Percentiles rank a stretch among this genome's conserved stretches.
These are phyloP conservation scores for Pangasianodon gigas DNA, from an alignment of 2,113 vertebrate species.

Conservation along the genomic window DNA sequence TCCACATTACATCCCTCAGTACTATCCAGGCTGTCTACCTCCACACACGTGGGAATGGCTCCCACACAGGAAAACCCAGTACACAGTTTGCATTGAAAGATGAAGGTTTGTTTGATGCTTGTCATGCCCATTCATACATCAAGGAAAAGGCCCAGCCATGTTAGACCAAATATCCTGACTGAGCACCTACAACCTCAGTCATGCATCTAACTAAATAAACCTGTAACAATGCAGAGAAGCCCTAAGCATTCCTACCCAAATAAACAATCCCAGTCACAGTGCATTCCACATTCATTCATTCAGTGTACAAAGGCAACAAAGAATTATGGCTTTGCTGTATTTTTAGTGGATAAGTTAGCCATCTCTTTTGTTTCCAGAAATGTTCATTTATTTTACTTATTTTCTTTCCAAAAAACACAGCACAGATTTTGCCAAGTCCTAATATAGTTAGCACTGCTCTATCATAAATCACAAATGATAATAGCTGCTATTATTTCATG, in stretches of 20 bases:
- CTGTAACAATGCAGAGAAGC: conserved; percentile 68
- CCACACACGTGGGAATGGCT: not conserved
- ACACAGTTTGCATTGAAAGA: not conserved
- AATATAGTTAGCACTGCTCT: not conserved
- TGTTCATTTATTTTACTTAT: not conserved
- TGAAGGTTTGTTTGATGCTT: conserved; percentile 53
- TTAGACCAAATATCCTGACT: conserved; percentile 76
- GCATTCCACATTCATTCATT: not conserved
- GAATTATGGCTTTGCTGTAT: not conserved
- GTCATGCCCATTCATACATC: conserved; percentile 52
- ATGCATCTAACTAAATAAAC: conserved; percentile 68
- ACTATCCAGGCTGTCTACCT: not conserved
- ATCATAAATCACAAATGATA: not conserved
- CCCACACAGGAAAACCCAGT: conserved; percentile 5
- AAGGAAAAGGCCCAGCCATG: conserved; percentile 61
- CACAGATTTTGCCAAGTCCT: not conserved
- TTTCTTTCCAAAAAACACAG: not conserved
- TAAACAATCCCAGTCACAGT: conserved; percentile 61
- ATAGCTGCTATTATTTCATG: not conserved
- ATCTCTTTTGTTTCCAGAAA: conserved; percentile 10
- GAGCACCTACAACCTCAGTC: conserved; percentile 57
- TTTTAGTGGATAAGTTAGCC: not conserved
- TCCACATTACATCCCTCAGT: not conserved
- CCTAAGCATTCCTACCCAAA: conserved; percentile 63
- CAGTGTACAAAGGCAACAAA: conserved; percentile 18